Base-by-base conservation (phyloP, 2,113 vertebrate species). In the Halcyon senegalensis region DNA sequence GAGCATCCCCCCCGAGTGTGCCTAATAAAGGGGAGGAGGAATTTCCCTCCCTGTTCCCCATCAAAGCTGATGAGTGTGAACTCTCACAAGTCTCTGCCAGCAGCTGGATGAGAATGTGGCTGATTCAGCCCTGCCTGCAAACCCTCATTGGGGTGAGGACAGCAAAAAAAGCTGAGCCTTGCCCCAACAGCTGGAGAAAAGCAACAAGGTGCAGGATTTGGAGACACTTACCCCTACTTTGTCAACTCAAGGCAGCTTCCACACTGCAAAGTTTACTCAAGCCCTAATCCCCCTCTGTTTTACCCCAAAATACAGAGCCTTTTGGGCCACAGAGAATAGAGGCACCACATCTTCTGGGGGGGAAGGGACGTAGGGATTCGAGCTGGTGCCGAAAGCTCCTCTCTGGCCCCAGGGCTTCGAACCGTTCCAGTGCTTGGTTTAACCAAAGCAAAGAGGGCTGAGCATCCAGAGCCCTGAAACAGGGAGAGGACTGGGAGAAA, bases 391-490 rank as follows among this genome's bases (percentile, higher is more conserved):
- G 1, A 41, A 48, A 60, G 5, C 46, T 59, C 21, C 7, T 31
- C 48, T 55, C n/a, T 18, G 50, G 53, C 16, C 31, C 35, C 43
- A 50, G 62, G 35, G 7, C 16, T 90, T 68, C 9, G 2, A 44
- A 66, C 30, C 0, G 0, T 41, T 18, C 30, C 2, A 4, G 31
- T 1, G 2, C 9, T n/a, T 33, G 23, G 7, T 70, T 56, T n/a
- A 30, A 59, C 12, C n/a, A 30, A 39, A 75, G 27, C 48, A 17
- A 44, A 56, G 63, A 59, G 30, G 3, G n/a, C 33, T 74, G 43
- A 82, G 67, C 76, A 35, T 15, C 27, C 72, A n/a, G n/a, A 87
- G 28, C 68, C 11, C 50, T 35, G 66, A 16, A 63, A 27, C 1
- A 11, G 28, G 8, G 18, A 33, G 20, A 28, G 53, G 9, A 20